Evolutionary conservation across 2,888 invertebrate genomes (phyloP), one percentile per base, ranked within the genome.

Genomic region (Chrysolina oricalcia): DNA sequence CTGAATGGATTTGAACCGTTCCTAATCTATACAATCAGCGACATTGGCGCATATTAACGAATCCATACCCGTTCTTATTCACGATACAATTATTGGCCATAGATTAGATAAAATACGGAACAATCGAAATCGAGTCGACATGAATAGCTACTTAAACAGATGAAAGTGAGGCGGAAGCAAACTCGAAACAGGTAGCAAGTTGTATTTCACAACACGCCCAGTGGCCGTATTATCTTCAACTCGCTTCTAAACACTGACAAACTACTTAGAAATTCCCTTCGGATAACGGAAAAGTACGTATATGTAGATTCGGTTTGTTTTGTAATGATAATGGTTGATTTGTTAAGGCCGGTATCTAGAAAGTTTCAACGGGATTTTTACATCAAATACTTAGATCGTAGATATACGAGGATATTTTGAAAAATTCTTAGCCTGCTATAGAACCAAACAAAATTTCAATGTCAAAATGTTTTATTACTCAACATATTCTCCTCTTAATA

Each of bases 51-150:
- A 35, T 19, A 64, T 35, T 64, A 64, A 64, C n/a, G 15, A 46
- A 46, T n/a, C 10, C n/a, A 46, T 43, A 66, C 43, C 9, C 23
- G 66, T 66, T 46, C 46, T 48, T 27, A 21, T 40, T 11, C 10
- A 64, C 13, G 41, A 19, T 19, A 64, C 19, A 41, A 50, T 63
- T 64, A 70, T 70, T 50, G 63, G 70, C 50, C 48, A 40, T 35
- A 70, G 70, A 70, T 70, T 63, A 70, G 63, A 70, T 70, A 70
- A 70, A 62, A 70, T 70, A 19, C 50, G 35, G 63, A 70, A 59
- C 63, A 23, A 48, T 70, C 70, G 17, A 11, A 27, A 9, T 13
- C 35, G 46, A 43, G 17, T 40, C 41, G 13, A 56, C 56, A 56
- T 40, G 68, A 68, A 27, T 40, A 56, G 23, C 35, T 35, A 35